Conservation (phyloP, 2,888 invertebrate genomes). For the Caenorhabditis sp. region DNA sequence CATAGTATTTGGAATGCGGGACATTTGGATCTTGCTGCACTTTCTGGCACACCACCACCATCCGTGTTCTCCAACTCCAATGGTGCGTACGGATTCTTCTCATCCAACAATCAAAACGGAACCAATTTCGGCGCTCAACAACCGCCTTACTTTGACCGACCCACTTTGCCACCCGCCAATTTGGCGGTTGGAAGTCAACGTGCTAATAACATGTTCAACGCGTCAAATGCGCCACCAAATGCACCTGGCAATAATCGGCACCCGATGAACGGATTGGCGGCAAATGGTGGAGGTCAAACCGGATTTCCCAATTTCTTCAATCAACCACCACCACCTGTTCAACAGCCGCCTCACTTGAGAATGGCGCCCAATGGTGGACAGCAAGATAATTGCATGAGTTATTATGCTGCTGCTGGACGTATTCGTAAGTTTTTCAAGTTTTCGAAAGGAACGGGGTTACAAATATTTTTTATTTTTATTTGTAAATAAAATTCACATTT, state of each 20-base stretch:
- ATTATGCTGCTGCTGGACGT: neutral
- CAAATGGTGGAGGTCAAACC: neutral
- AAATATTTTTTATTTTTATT: neutral
- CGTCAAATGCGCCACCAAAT: conserved; percentile 14
- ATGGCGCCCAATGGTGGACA: neutral
- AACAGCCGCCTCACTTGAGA: neutral
- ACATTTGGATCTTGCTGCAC: conserved; percentile 28
- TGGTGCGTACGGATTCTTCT: conserved; percentile 43
- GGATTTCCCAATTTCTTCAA: conserved; percentile 20
- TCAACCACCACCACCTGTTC: conserved; percentile 20
- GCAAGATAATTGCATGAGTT: neutral
- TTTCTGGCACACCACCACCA: conserved; percentile 27
- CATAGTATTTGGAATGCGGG: conserved; percentile 31
- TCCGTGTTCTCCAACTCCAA: conserved; percentile 9
- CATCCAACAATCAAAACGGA: conserved; percentile 6
- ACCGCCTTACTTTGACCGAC: conserved; percentile 22
- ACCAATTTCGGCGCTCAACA: conserved; percentile 15
- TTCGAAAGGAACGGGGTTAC: conserved; percentile 12
- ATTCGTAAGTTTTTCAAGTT: neutral
- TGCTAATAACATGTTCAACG: conserved; percentile 24
- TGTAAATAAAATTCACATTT: too few species aligned
- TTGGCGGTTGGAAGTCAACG: conserved; percentile 45
- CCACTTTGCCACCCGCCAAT: conserved; percentile 31
- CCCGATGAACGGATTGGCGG: conserved; percentile 19
- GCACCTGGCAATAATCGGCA: neutral